Conservation (phyloP, 2,113 vertebrate species). For the Tretioscincus oriximinensis region DNA sequence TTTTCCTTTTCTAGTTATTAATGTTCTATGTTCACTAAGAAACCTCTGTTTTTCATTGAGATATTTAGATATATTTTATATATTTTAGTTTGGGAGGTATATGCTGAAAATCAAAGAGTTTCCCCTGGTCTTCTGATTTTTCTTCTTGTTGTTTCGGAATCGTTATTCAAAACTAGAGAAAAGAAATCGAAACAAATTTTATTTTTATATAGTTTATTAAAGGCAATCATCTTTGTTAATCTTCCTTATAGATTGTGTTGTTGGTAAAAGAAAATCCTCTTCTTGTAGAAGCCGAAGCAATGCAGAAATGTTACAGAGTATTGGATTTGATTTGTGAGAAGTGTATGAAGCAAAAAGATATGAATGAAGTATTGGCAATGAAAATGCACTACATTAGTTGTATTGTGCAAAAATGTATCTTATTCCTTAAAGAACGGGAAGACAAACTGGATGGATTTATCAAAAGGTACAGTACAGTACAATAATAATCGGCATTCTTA, state of each 20-base stretch:
- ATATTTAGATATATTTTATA: not conserved
- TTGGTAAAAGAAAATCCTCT: slow-evolving; percentile 92
- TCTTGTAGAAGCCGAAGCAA: slow-evolving; percentile 81
- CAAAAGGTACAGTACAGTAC: slow-evolving; percentile 77
- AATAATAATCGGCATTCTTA: too few species aligned
- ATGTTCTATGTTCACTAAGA: not conserved
- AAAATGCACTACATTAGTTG: slow-evolving; percentile 98
- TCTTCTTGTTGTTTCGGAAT: not conserved
- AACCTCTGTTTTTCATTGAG: not conserved
- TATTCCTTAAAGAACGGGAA: slow-evolving; percentile 86
- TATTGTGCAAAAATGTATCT: slow-evolving; percentile 87
- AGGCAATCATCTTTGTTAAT: slow-evolving; percentile 5
- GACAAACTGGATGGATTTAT: slow-evolving; percentile 88
- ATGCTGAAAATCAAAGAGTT: not conserved
- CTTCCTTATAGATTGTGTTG: slow-evolving; percentile 84
- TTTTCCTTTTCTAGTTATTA: not conserved
- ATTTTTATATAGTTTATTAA: not conserved
- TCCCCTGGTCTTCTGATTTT: not conserved
- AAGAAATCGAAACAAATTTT: not conserved
- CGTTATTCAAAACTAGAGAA: not conserved
- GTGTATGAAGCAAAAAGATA: slow-evolving; percentile 96
- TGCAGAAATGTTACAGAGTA: slow-evolving; percentile 88
- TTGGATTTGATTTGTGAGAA: slow-evolving; percentile 96
- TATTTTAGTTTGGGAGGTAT: too few species aligned
- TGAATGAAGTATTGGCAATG: slow-evolving; percentile 98